Percentiles rank a stretch among this genome's conserved stretches.
phyloP scores from a whole-genome alignment of 2,797 vertebrate genomes.

The Gymnoscopelus braueri region DNA sequence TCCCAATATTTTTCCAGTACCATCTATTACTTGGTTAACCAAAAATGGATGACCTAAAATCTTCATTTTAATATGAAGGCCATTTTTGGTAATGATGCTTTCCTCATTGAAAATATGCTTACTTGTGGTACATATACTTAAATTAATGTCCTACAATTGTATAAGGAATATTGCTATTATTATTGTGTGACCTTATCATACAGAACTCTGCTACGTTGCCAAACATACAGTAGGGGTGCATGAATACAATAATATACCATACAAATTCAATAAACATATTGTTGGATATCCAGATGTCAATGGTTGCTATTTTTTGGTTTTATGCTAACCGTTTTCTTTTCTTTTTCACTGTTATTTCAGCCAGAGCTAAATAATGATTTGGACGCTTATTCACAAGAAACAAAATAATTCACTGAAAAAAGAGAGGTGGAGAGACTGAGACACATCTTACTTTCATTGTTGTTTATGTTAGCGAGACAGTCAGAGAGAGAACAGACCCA shows the following conservation, averaged over 20 bases:
- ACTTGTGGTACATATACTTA: constrained; percentile 83
- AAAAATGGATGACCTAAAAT: background rate
- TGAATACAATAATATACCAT: constrained; percentile 62
- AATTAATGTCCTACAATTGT: constrained; percentile 76
- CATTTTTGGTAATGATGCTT: constrained; percentile 53
- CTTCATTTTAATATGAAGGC: constrained; percentile 37
- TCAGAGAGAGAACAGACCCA: background rate
- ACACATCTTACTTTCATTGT: background rate
- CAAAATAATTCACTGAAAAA: background rate
- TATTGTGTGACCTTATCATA: constrained; percentile 58
- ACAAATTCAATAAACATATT: constrained; percentile 70
- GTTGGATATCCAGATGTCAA: constrained; percentile 37
- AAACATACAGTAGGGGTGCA: constrained; percentile 42
- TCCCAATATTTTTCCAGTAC: too few species aligned
- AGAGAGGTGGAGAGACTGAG: background rate
- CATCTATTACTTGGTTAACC: too few species aligned
- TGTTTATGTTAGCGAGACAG: background rate
- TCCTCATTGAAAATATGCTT: constrained; percentile 60
- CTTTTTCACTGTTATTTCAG: background rate
- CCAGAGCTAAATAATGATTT: background rate
- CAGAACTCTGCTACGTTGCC: constrained; percentile 32
- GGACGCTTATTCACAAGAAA: background rate
- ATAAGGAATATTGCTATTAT: constrained; percentile 62
- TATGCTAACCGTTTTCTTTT: too few species aligned
- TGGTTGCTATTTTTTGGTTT: constrained; percentile 27